Base-by-base conservation (phyloP, 2,113 vertebrate genomes). In the Sinocyclocheilus rhinocerous region DNA sequence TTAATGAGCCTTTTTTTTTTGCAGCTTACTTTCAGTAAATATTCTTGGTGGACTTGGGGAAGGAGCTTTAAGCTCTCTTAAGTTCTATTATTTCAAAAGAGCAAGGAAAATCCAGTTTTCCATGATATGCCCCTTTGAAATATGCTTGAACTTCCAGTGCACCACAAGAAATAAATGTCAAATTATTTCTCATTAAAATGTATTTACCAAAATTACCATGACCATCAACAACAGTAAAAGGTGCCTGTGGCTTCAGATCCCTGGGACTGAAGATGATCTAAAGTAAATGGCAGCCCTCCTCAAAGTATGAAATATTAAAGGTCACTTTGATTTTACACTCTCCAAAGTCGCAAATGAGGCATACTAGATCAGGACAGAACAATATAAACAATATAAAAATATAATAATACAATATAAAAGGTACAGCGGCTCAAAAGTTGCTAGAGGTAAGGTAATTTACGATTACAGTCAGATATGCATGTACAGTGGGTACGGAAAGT, bases 311-410 rank as follows among this genome's bases (percentile, higher is more conserved):
- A 85, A 52, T 85, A 61, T 78, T 50, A 85, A 85, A 85, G 73
- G 84, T 85, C 84, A 85, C 29, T 50, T 45, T 67, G 57, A 67
- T 78, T 85, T 75, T 52, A 85, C 75, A 85, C 83, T 77, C 83
- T 85, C 9, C 76, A 77, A 33, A 36, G 70, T 76, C 59, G 26
- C 45, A 85, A 52, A 77, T 50, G 75, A 79, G 57, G 76, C 29
- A 65, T 50, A 69, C 36, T 50, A 79, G 63, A 85, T 77, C 75
- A 78, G 63, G 59, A 67, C 20, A 33, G 39, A 52, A 67, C 55
- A 61, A 85, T 78, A 67, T 85, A 85, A 78, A 77, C 76, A 85
- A 33, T 33, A 33, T 33, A 33, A 33, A 33, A 33, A 33, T 33
- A 33, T 33, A 33, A 29, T 29, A 2, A 33, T 33, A 33, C 29